Conservation (phyloP, 2,797 vertebrate genomes). For the Atherinosoma microstoma region DNA sequence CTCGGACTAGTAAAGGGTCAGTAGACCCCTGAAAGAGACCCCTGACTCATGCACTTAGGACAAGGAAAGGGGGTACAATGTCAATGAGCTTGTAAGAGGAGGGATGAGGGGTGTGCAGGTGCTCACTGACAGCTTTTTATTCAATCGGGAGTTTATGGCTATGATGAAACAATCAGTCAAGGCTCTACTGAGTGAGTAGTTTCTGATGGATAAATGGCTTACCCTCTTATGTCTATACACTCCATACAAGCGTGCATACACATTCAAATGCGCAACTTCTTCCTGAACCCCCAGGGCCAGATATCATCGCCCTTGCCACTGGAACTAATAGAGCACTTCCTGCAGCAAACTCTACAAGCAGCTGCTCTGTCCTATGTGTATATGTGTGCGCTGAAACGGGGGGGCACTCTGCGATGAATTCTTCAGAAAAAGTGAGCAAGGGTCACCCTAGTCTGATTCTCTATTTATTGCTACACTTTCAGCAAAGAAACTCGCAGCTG, state of each 20-base stretch:
- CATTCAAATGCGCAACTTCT: conserved; percentile 52
- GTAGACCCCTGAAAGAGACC: conserved; percentile 37
- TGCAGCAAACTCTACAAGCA: conserved; percentile 73
- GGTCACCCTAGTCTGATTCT: conserved; percentile 58
- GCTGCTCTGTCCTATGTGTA: conserved; percentile 72
- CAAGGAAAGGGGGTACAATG: conserved; percentile 33
- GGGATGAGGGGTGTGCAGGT: conserved; percentile 33
- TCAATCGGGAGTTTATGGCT: conserved; percentile 9
- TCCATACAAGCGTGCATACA: conserved; percentile 22
- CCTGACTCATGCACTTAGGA: conserved; percentile 60
- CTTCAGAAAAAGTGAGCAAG: conserved; percentile 55
- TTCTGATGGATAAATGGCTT: conserved; percentile 56
- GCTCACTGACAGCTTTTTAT: conserved; percentile 34
- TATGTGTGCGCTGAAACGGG: conserved; percentile 30
- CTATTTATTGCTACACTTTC: conserved; percentile 49
- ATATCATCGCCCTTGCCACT: conserved; percentile 75
- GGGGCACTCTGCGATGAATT: conserved; percentile 58
- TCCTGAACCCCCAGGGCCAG: conserved; percentile 67
- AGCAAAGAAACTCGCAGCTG: conserved; percentile 54
- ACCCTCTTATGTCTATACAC: conserved; percentile 35
- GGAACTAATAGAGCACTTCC: conserved; percentile 83
- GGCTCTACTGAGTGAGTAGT: conserved; percentile 22
- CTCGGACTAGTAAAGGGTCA: conserved; percentile 46
- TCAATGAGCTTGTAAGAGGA: conserved; percentile 25
- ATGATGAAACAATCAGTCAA: conserved; percentile 46